Evolutionary conservation across 2,113 vertebrate genomes (phyloP).

Genomic region (Helogale parvula): DNA sequence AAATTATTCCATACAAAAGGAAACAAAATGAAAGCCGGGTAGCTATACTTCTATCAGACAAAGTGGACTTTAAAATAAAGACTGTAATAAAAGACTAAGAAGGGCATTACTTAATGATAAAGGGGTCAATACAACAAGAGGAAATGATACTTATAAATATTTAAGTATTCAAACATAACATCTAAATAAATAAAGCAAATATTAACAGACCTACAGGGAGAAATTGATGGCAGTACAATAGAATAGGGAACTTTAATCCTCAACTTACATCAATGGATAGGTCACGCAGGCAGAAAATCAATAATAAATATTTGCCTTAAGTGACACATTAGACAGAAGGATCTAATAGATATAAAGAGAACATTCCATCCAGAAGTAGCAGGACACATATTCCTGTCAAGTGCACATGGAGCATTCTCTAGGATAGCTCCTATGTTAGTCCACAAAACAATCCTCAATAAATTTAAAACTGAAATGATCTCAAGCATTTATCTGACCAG

Average conservation of each 20-base stretch:
- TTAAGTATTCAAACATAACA: not conserved
- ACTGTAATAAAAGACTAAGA: not conserved
- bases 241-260: not conserved
- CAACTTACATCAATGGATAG: not conserved
- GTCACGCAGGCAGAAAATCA: not conserved
- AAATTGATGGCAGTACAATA: not conserved
- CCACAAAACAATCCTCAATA: not conserved
- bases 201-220: not conserved
- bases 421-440: not conserved
- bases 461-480: not conserved
- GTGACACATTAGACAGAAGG: not conserved
- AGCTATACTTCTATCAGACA: not conserved
- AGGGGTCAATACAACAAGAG: not conserved
- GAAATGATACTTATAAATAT: not conserved
- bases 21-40: not conserved
- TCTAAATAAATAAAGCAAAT: not conserved
- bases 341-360: not conserved
- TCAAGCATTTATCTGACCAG: not conserved
- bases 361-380: not conserved
- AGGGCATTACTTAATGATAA: not conserved
- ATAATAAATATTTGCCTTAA: not conserved
- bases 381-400: not conserved
- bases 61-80: not conserved
- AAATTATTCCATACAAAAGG: not conserved
- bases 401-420: not conserved